These are phyloP conservation scores for Parascotia fuliginaria DNA, from an alignment of 2,888 invertebrate genomes.

Conservation along the genomic window DNA sequence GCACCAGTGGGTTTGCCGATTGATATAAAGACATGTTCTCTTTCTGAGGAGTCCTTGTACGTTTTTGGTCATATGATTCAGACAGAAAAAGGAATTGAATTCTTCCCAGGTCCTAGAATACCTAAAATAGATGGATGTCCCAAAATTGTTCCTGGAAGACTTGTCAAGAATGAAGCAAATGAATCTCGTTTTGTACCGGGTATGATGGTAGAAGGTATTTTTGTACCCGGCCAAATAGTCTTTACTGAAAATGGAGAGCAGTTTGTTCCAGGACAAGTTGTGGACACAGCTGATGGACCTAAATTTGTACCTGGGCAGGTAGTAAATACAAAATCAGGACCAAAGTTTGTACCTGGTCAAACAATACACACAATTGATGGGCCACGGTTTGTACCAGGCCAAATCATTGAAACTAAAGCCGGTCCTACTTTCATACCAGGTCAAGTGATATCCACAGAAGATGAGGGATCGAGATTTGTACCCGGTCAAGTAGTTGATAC, in stretches of 20 bases:
- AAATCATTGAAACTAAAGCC: constrained; percentile 90
- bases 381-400: constrained; percentile 91
- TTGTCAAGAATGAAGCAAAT: constrained; percentile 86
- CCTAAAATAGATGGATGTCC: constrained; percentile 78
- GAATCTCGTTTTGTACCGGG: constrained; percentile 89
- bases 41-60: constrained; percentile 81
- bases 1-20: constrained; percentile 85
- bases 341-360: constrained; percentile 89
- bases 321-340: constrained; percentile 88
- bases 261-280: constrained; percentile 90
- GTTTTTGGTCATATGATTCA: constrained; percentile 89
- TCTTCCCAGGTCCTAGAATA: constrained; percentile 86
- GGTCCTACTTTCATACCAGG: constrained; percentile 92
- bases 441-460: constrained; percentile 89
- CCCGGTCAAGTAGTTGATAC: constrained; percentile 91
- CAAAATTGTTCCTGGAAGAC: constrained; percentile 87
- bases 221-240: constrained; percentile 89
- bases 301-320: constrained; percentile 93
- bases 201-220: constrained; percentile 88
- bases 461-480: constrained; percentile 86
- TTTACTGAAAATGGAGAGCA: constrained; percentile 89
- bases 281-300: constrained; percentile 88
- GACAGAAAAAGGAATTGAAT: constrained; percentile 87
- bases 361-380: constrained; percentile 90
- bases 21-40: constrained; percentile 82